Conservation (phyloP, 2,888 invertebrate species). For the Tricholauxania praeusta region DNA sequence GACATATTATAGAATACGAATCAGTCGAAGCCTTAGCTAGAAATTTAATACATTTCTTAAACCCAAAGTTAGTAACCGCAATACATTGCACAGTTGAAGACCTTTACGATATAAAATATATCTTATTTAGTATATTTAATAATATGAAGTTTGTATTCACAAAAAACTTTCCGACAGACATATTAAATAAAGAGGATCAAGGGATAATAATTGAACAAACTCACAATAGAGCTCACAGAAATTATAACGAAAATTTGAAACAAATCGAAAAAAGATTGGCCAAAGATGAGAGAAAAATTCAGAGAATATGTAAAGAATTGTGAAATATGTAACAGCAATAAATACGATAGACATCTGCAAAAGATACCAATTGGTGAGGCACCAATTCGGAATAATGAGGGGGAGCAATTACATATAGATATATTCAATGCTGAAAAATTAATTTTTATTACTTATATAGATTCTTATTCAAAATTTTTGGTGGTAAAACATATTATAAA, state of each 20-base stretch:
- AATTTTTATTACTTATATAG: no score
- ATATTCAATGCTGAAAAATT: no score
- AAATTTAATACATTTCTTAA: not conserved
- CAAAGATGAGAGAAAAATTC: constrained; percentile 36
- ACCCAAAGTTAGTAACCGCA: not conserved
- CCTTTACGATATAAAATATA: not conserved
- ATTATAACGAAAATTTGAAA: constrained; percentile 36
- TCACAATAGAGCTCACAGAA: constrained; percentile 30
- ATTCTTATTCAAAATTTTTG: no score
- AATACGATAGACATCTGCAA: no score
- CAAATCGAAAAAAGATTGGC: constrained; percentile 33
- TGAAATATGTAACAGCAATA: constrained; percentile 37
- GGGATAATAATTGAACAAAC: constrained; percentile 33
- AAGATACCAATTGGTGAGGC: no score
- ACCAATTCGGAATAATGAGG: no score
- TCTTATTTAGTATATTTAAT: not conserved
- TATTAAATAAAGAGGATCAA: constrained; percentile 27
- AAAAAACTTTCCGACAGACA: constrained; percentile 13
- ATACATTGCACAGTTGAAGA: constrained; percentile 11
- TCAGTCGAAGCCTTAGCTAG: not conserved
- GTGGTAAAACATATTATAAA: no score
- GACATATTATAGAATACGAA: constrained; percentile 9
- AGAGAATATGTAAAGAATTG: constrained; percentile 36
- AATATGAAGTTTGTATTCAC: constrained; percentile 30
- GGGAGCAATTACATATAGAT: no score